Conservation (phyloP, 2,797 vertebrate species). For the Prunella strophiata region DNA sequence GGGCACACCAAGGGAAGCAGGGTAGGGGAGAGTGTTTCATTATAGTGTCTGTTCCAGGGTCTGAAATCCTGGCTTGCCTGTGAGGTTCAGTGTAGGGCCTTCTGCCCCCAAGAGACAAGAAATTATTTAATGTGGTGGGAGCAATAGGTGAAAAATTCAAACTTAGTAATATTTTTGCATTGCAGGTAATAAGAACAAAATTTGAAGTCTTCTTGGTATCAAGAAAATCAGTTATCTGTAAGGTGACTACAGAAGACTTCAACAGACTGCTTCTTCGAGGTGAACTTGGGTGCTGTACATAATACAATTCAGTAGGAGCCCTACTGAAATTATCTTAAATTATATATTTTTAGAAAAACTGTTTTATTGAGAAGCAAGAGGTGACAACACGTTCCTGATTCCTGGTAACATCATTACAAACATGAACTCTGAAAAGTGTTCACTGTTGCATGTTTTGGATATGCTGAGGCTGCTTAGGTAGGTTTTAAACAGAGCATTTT, state of each 20-base stretch:
- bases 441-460: background rate
- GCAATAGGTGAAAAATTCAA: background rate
- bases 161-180: background rate
- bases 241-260: background rate
- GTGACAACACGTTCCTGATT: background rate
- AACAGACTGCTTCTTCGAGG: background rate
- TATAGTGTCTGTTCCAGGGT: background rate
- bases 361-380: background rate
- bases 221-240: background rate
- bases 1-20: accelerated
- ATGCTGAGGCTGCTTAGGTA: background rate
- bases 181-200: slow-evolving; percentile 54
- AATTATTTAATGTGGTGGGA: background rate
- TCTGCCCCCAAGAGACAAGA: background rate
- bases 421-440: background rate
- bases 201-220: background rate
- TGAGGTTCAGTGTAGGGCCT: background rate
- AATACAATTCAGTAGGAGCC: background rate
- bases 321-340: background rate
- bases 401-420: accelerated
- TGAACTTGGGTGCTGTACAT: background rate
- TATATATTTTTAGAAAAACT: background rate
- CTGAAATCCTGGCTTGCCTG: background rate
- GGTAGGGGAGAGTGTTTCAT: accelerated
- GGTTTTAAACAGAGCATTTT: background rate